Evolutionary conservation across 2,888 invertebrate species (phyloP).

Genomic region (Drosophila paranaensis): DNA sequence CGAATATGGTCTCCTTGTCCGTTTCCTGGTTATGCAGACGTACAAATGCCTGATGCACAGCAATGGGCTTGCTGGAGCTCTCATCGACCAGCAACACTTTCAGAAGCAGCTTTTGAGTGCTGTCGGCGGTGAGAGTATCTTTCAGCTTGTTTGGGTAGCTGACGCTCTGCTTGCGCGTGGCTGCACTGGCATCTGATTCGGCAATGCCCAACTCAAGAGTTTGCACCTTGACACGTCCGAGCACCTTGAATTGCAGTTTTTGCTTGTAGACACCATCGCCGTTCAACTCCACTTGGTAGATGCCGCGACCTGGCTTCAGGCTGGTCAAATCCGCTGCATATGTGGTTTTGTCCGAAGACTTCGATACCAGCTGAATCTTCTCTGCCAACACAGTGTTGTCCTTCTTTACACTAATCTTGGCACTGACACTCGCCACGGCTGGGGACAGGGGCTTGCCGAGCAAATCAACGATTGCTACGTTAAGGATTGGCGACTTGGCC

Average conservation of each 20-base stretch:
- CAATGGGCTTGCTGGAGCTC: constrained; percentile 87
- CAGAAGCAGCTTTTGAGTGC: constrained; percentile 94
- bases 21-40: constrained; percentile 88
- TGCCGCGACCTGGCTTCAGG: constrained; percentile 92
- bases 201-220: constrained; percentile 94
- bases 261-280: constrained; percentile 88
- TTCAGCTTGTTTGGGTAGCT: constrained; percentile 90
- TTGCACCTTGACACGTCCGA: constrained; percentile 91
- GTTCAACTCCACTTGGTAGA: constrained; percentile 92
- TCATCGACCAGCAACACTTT: constrained; percentile 92
- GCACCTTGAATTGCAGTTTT: constrained; percentile 88
- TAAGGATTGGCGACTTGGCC: constrained; percentile 89
- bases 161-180: constrained; percentile 91
- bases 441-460: constrained; percentile 89
- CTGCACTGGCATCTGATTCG: constrained; percentile 95
- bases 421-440: constrained; percentile 68
- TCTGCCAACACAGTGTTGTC: constrained; percentile 87
- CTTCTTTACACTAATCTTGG: constrained; percentile 85
- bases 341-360: constrained; percentile 89
- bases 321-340: constrained; percentile 92
- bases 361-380: constrained; percentile 87
- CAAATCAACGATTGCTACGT: constrained; percentile 90
- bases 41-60: constrained; percentile 95
- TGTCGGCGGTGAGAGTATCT: constrained; percentile 92
- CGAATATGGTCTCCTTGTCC: constrained; percentile 95